Base-by-base conservation (phyloP, 2,113 vertebrate species). In the Lethenteron camtschaticum region DNA sequence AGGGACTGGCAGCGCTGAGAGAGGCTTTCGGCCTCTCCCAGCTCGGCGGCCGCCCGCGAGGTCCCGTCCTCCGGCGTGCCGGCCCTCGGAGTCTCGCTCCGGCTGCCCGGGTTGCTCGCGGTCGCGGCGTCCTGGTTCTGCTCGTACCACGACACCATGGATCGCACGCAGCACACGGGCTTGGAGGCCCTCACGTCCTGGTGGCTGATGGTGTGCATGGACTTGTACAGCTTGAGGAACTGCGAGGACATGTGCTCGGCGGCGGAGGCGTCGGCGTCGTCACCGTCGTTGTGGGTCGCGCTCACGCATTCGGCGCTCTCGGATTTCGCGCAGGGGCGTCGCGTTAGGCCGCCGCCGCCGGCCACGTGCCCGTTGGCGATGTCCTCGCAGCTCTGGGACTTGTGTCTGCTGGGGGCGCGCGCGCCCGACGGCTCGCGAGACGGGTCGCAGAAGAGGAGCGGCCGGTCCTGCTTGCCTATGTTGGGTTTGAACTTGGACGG, bases 91-190 rank as follows among this genome's bases (percentile, higher is more conserved):
- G 41, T 41, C 41, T 41, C 41, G 41, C 41, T 41, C 41, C 41
- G 41, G 41, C 41, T 41, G 41, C 41, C 41, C n/a, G 63, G 63
- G 24, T n/a, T n/a, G 10, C 63, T 66, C 24, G 8, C 9, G 8
- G n/a, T 16, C 24, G 63, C 63, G 24, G n/a, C 24, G 9, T 66
- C 63, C 63, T 66, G 63, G 63, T 66, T 66, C 63, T 66, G 63
- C 63, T 66, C 63, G 24, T 66, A 66, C 63, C n/a, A 66, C 24
- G 63, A 66, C n/a, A 66, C 63, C n/a, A 66, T 66, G n/a, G 63
- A 66, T 11, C 63, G 63, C 63, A 66, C 63, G 24, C 63, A 66
- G 63, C 63, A 66, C 24, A 66, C 24, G n/a, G 63, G 63, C n/a
- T n/a, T n/a, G 24, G n/a, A 66, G 10, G 63, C 24, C 63, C 9